Percentiles rank a stretch among this genome's conserved stretches.
These are phyloP conservation scores for Parnassius glacialis DNA, from an alignment of 2,888 invertebrate genomes.

Conservation along the genomic window DNA sequence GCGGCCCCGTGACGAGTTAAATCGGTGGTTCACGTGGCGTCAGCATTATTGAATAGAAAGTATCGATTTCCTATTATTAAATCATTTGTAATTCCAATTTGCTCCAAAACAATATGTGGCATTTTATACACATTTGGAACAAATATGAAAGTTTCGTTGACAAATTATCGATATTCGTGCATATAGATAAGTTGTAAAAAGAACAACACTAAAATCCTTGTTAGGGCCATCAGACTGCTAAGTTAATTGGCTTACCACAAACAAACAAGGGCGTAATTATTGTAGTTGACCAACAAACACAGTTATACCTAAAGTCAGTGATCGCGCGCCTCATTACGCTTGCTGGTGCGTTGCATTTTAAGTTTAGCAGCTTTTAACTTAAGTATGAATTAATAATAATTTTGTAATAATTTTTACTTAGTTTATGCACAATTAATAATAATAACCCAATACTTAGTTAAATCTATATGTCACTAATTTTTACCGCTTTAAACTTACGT, in stretches of 20 bases:
- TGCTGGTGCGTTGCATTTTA: conserved; percentile 41
- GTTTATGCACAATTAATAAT: conserved; percentile 71
- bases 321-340: conserved; percentile 44
- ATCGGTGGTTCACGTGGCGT: conserved; percentile 30
- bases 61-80: conserved; percentile 25
- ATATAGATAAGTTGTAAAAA: conserved; percentile 18
- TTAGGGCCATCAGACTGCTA: neutral
- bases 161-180: conserved; percentile 17
- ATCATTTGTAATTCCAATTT: conserved; percentile 27
- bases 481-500: conserved; percentile 40
- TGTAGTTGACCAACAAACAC: conserved; percentile 40
- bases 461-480: conserved; percentile 51
- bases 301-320: conserved; percentile 45
- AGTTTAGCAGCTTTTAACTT: conserved; percentile 72
- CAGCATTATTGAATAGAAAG: conserved; percentile 30
- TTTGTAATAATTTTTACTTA: conserved; percentile 65
- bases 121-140: conserved; percentile 26
- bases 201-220: conserved; percentile 1
- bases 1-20: conserved; percentile 31
- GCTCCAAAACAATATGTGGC: conserved; percentile 25
- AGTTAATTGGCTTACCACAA: conserved; percentile 1
- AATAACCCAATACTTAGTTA: conserved; percentile 62
- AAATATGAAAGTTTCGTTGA: conserved; percentile 24
- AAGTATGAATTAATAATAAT: conserved; percentile 62
- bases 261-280: conserved; percentile 14